Conservation (phyloP, 2,113 vertebrate genomes). For the Vicugna pacos region DNA sequence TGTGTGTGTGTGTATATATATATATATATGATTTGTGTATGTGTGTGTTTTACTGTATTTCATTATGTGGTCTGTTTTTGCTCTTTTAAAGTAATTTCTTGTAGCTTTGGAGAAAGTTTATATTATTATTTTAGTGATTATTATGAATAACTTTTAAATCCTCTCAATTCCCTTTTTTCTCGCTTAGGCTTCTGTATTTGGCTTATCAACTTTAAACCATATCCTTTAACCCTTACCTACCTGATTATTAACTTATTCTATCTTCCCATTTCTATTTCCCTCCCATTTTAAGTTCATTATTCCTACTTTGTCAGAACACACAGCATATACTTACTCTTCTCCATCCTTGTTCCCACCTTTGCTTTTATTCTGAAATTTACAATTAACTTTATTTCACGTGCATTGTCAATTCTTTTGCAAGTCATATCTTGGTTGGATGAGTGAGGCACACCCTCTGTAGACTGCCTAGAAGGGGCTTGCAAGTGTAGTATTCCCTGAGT, state of each 20-base stretch:
- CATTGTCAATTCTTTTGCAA: background rate
- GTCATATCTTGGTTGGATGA: background rate
- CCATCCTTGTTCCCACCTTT: background rate
- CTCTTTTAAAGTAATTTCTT: background rate
- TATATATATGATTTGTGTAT: background rate
- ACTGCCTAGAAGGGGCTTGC: background rate
- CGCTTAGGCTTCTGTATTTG: background rate
- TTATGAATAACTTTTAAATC: background rate
- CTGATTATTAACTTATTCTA: background rate
- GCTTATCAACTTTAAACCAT: conserved; percentile 5
- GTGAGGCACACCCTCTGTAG: background rate
- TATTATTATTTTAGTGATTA: background rate
- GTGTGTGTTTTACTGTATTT: background rate
- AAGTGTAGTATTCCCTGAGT: background rate
- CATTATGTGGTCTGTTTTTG: background rate
- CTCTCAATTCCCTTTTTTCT: background rate
- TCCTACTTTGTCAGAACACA: background rate
- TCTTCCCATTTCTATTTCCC: background rate
- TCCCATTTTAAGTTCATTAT: background rate
- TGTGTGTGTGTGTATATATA: background rate
- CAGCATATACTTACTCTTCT: background rate
- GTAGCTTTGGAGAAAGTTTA: background rate
- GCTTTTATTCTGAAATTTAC: background rate
- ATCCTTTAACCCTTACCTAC: background rate
- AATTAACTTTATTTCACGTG: background rate